Base-by-base conservation (phyloP, 2,113 vertebrate genomes). In the Leptocoma aspasia region DNA sequence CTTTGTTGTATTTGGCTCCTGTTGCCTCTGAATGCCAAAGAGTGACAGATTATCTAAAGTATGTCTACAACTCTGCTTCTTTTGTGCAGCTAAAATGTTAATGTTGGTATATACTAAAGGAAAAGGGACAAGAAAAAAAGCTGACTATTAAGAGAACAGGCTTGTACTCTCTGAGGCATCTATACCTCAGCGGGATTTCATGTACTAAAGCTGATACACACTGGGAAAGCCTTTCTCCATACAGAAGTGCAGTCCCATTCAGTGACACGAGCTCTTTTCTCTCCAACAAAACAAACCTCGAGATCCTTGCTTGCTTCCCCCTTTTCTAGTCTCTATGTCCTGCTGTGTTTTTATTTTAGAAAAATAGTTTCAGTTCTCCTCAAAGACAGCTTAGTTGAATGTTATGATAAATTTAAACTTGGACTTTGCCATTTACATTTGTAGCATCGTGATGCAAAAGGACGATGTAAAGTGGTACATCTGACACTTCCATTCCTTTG, bases 301-400 rank as follows among this genome's bases (percentile, higher is more conserved):
- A 97, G 95, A 95, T 96, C 96, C 93, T 96, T 94, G 91, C 95
- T 94, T 96, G 95, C 94, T 92, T 90, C 49, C 64, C 94, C 72
- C 92, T 91, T 68, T 95, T 93, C 80, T 85, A 86, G 72, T 95
- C 82, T 87, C 84, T 95, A 50, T 82, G 65, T 87, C 97, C 96
- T 92, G 96, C 95, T 96, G 96, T 93, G 97, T 94, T 97, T 97
- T 97, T 97, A 97, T 97, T 98, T 97, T 95, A 94, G 94, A 96
- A 94, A 97, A 95, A 93, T 65, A 92, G 93, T 96, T 96, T 97
- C 96, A 72, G 95, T 93, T 96, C 92, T 91, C 82, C 65, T 95
- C 91, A 72, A 2, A 90, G 92, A 81, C 73, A 90, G 86, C 80
- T 94, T 95, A 69, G 86, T 95, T 89, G 91, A 97, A 89, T 78